A percentile compares a stretch with the other conserved stretches of the same genome.
Evolutionary conservation across 1,140 invertebrate genomes (phyloP).

Genomic region (Thaumetopoea pityocampa): DNA sequence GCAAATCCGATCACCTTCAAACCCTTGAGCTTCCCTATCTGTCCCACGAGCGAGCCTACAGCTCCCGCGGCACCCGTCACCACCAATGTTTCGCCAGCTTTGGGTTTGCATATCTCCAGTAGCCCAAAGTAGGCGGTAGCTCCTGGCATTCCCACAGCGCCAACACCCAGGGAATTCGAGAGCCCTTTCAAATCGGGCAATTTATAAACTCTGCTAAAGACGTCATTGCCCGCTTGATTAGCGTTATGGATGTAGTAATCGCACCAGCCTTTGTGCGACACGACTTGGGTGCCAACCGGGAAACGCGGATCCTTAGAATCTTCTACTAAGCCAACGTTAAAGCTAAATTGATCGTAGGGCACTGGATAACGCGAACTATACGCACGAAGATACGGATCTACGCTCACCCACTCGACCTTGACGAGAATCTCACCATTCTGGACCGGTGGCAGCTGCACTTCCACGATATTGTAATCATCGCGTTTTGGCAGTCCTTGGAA

Average conservation of each 20-base stretch:
- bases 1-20: constrained; percentile 85
- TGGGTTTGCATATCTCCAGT: constrained; percentile 81
- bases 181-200: constrained; percentile 46
- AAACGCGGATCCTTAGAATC: constrained; percentile 52
- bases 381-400: constrained; percentile 73
- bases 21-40: constrained; percentile 84
- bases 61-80: constrained; percentile 82
- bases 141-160: constrained; percentile 55
- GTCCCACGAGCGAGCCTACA: constrained; percentile 83
- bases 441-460: constrained; percentile 45
- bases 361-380: constrained; percentile 17
- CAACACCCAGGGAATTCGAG: constrained; percentile 38
- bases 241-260: constrained; percentile 58
- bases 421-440: constrained; percentile 57
- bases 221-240: background rate
- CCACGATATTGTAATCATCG: constrained; percentile 56
- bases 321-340: constrained; percentile 49
- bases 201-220: constrained; percentile 28
- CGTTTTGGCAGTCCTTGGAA: constrained; percentile 59
- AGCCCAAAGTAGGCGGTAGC: constrained; percentile 86
- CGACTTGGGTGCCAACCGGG: constrained; percentile 75
- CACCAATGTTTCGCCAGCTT: constrained; percentile 82
- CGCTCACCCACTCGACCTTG: constrained; percentile 68
- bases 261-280: constrained; percentile 78
- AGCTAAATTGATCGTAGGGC: constrained; percentile 51